These are phyloP conservation scores for Drosophila persimilis DNA, from an alignment of 1,140 invertebrate genomes.

Conservation along the genomic window DNA sequence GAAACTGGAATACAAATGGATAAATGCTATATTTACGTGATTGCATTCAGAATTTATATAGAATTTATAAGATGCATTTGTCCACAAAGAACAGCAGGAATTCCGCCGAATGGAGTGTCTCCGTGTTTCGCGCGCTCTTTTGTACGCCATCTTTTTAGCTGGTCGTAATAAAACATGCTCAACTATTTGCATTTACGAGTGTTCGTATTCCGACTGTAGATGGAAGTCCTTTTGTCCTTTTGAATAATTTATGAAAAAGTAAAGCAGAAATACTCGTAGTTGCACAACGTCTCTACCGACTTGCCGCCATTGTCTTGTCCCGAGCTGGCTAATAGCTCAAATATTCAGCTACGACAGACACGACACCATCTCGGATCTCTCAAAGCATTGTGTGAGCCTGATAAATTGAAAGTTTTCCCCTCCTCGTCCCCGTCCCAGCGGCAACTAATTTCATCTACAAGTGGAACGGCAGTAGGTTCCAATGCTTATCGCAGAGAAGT, in stretches of 20 bases:
- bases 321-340: slow-evolving; percentile 59
- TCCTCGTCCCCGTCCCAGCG: slow-evolving; percentile 12
- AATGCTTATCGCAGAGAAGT: slow-evolving; percentile 37
- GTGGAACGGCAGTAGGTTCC: slow-evolving; percentile 39
- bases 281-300: slow-evolving; percentile 51
- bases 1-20: slow-evolving; percentile 3
- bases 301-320: slow-evolving; percentile 53
- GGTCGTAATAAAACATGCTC: slow-evolving; percentile 53
- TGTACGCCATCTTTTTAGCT: slow-evolving; percentile 49
- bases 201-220: slow-evolving; percentile 13
- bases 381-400: slow-evolving; percentile 40
- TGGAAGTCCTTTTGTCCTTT: slow-evolving; percentile 53
- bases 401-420: slow-evolving; percentile 52
- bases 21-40: too few relatives aligned
- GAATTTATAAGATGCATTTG: slow-evolving; percentile 21
- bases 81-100: slow-evolving; percentile 14
- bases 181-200: slow-evolving; percentile 55
- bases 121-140: slow-evolving; percentile 23
- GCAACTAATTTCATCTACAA: slow-evolving; percentile 55
- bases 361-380: slow-evolving; percentile 7
- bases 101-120: slow-evolving; percentile 13
- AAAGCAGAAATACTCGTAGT: slow-evolving; percentile 25
- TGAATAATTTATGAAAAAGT: slow-evolving; percentile 72
- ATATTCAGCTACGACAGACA: slow-evolving; percentile 37
- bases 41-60: neutral